phyloP scores from a whole-genome alignment of 2,113 vertebrate species.

The Plotosus lineatus region DNA sequence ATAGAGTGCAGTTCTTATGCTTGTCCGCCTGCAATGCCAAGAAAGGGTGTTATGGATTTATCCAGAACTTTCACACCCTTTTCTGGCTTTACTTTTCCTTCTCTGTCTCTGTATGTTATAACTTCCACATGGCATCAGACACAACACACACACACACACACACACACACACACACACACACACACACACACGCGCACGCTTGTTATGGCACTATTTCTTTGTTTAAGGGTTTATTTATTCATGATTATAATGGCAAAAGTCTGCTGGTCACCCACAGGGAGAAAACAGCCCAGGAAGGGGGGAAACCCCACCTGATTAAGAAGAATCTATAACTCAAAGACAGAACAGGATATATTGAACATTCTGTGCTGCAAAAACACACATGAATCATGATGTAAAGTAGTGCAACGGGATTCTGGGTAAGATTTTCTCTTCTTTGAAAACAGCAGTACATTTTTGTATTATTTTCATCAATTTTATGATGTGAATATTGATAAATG shows the following conservation, averaged over 20 bases:
- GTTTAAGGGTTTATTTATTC: constrained; percentile 54
- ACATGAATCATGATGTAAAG: neutral
- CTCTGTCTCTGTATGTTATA: neutral
- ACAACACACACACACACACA: no score
- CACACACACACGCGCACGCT: no score
- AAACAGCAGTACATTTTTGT: constrained; percentile 32
- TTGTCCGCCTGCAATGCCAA: neutral
- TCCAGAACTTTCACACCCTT: neutral
- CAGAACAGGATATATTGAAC: neutral
- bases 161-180: no score
- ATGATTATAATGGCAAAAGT: neutral
- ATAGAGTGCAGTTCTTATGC: neutral
- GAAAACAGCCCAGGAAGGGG: neutral
- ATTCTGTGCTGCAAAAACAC: constrained; percentile 21
- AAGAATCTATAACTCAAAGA: neutral
- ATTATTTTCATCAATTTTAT: constrained; percentile 30
- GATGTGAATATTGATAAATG: constrained; percentile 46
- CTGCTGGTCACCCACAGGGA: neutral
- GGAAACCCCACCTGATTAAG: no score
- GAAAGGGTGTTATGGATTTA: constrained; percentile 24
- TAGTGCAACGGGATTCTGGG: constrained; percentile 1
- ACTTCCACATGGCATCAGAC: neutral
- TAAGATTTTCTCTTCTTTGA: constrained; percentile 10
- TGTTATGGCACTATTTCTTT: no score
- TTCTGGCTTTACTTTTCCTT: neutral